Evolutionary conservation across 2,113 vertebrate genomes (phyloP), one percentile per base, ranked within the genome.

Genomic region (Scalopus aquaticus): DNA sequence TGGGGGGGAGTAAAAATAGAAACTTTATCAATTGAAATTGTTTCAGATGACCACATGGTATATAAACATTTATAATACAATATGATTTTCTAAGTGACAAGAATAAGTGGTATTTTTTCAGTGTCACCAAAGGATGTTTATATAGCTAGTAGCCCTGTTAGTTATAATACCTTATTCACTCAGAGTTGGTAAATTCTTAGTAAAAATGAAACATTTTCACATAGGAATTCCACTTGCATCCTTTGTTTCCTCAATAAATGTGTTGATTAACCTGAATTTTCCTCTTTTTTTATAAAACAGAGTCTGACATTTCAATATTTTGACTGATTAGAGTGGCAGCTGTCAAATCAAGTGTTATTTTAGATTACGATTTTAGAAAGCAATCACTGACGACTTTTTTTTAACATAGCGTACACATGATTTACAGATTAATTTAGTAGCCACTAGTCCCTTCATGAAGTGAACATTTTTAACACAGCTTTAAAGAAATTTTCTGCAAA

Each of bases 271-370:
- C 7, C 8, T 83, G 42, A 80, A 73, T 90, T 88, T 87, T 76
- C 7, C 16, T 64, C 9, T 91, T 95, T 95, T 84, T 64, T 91
- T 88, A n/a, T 92, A 87, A 92, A 32, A 20, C 85, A 94, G 56
- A 95, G 24, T 6, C 37, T 91, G 65, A 49, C 9, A 95, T 54
- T 95, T 88, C 95, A 96, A 88, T 96, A 78, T 98, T 97, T 97
- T 97, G 96, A 96, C 95, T 96, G 4, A 92, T 32, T 56, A 92
- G 69, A 96, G 58, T 97, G 96, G 90, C 82, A 96, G 84, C 69
- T 98, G 93, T 94, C 94, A 97, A 96, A 97, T 87, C 70, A 95
- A 93, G 17, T 84, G 64, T 93, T 80, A 96, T 83, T 79, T 97
- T 96, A 97, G 1, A 4, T 92, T 93, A 93, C 39, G 93, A 44